phyloP scores from a whole-genome alignment of 37 sponge, comb jelly and placozoan species.

The Petrosia ficiformis region DNA sequence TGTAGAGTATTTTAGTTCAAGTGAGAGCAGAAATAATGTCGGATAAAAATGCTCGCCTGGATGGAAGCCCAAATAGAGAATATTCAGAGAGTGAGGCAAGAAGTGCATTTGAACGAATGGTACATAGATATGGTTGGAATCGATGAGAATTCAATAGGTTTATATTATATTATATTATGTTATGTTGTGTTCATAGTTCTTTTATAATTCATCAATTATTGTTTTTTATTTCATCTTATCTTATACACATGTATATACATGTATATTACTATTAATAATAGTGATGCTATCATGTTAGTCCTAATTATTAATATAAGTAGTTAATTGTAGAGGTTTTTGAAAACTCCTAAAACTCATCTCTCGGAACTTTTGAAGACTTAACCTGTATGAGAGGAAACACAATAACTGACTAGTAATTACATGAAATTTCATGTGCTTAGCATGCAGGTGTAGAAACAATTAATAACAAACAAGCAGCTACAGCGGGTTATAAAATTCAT shows the following conservation, averaged over 20 bases:
- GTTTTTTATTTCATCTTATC: background rate
- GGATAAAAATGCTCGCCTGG: slow-evolving; percentile 62
- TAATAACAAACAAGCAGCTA: too few relatives aligned
- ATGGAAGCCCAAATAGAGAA: slow-evolving; percentile 9
- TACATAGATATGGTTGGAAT: slow-evolving; percentile 76
- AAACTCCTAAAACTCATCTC: too few relatives aligned
- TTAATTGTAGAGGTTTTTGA: too few relatives aligned
- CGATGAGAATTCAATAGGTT: slow-evolving; percentile 14
- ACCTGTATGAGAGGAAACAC: too few relatives aligned
- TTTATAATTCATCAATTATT: background rate
- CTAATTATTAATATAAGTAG: too few relatives aligned
- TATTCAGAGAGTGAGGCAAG: slow-evolving; percentile 71
- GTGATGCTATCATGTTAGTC: too few relatives aligned
- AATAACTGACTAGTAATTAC: too few relatives aligned
- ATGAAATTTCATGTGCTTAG: too few relatives aligned
- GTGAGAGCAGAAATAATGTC: slow-evolving; percentile 76
- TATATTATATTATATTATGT: background rate
- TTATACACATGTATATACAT: background rate
- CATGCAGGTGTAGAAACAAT: too few relatives aligned
- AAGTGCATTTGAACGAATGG: slow-evolving; percentile 74
- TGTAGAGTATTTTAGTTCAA: slow-evolving; percentile 67
- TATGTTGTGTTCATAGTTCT: background rate
- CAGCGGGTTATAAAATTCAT: too few relatives aligned
- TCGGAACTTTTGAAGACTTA: too few relatives aligned
- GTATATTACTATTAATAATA: background rate